Evolutionary conservation across 2,113 vertebrate species (phyloP).

Genomic region (Oceanites oceanicus): DNA sequence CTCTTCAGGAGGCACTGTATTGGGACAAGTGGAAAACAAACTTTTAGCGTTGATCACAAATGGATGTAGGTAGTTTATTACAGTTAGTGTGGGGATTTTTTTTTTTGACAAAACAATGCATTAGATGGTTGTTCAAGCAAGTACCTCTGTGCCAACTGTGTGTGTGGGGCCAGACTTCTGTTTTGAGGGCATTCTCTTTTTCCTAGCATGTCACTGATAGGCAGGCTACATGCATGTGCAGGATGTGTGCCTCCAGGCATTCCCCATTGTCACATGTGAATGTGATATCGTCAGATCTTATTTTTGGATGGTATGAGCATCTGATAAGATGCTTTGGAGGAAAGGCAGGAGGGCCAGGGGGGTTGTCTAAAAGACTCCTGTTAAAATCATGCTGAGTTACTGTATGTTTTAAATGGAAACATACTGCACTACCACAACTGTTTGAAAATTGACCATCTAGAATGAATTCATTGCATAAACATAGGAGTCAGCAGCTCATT

Average conservation of each 20-base stretch:
- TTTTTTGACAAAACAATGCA: background rate
- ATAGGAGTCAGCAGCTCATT: background rate
- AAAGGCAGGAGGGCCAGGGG: background rate
- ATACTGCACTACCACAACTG: background rate
- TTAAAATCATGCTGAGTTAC: constrained; percentile 6
- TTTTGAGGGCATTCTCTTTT: background rate
- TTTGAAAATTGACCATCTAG: background rate
- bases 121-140: background rate
- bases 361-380: background rate
- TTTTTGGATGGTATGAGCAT: background rate
- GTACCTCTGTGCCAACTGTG: background rate
- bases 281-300: background rate
- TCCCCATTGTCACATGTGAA: rapidly evolving
- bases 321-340: background rate
- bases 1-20: background rate
- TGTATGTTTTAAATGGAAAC: background rate
- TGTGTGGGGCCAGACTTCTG: background rate
- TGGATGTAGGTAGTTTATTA: background rate
- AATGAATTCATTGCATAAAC: constrained; percentile 1
- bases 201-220: background rate
- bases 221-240: background rate
- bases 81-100: background rate
- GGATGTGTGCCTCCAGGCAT: background rate
- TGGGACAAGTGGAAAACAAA: background rate
- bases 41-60: background rate